Base-by-base conservation (phyloP, 1,140 invertebrate genomes). In the Asbolus verrucosus region DNA sequence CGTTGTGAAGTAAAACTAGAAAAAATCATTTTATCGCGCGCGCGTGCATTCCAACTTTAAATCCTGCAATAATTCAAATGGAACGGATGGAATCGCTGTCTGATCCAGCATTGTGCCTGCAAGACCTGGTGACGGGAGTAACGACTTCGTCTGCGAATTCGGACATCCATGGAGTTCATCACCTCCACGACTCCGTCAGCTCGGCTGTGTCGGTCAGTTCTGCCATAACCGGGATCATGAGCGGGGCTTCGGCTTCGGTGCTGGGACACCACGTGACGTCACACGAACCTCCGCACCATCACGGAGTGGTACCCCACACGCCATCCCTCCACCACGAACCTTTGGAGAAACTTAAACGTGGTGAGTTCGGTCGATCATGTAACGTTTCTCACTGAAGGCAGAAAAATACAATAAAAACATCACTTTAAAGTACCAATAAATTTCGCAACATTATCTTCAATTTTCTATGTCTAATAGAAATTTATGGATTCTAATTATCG, bases 341-440 rank as follows among this genome's bases (percentile, higher is more conserved):
- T 6, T 80, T 93, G 43, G 91, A 93, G 83, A 93, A 92, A 82
- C 85, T 93, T 72, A 92, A 92, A 90, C 86, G 91, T 89, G 87
- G 88, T 92, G 83, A 89, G 88, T 89, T 78, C 38, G 41, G 69
- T 70, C 38, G 18, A 60, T 65, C 62, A 41, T 50, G 36, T 8
- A 19, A 21, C 11, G 46, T n/a, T 24, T n/a, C 4, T 11, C 24
- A 4, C 24, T 27, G 24, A 27, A 8, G 24, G 8, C 24, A 27
- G 19, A 59, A 2, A 21, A 59, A 4, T 14, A 14, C 24, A 1
- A 61, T 27, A 61, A 31, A 61, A 31, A 30, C n/a, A 31, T 61
- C 27, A 21, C 3, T 65, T 41, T 65, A 41, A 46, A 30, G 62
- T 33, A 18, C 41, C 16, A 68, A 68, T 60, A 59, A 61, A 38